Evolutionary conservation across 2,797 vertebrate genomes (phyloP), one percentile per base, ranked within the genome.

Genomic region (Crenuchus spilurus): DNA sequence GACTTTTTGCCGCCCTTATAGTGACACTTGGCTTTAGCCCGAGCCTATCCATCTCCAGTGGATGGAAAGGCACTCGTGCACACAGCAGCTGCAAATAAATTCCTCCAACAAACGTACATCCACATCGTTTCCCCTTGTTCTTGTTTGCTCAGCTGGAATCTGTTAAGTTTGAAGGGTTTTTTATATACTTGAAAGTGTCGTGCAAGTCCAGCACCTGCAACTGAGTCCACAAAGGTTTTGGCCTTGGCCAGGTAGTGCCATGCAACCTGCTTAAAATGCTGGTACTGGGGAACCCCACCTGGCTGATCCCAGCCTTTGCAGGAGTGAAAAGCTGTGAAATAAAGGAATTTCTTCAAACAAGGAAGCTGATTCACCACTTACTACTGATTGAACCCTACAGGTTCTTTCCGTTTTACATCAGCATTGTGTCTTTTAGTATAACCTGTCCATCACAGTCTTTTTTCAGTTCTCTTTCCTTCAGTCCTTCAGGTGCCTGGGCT

Each of bases 1-100:
- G 88, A 88, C 80, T 84, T 87, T 84, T 85, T 85, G 82, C 83
- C 86, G 88, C 85, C 80, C 84, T n/a, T 88, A 82, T 79, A 64
- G 18, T 85, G 31, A 82, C 78, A 85, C 35, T 60, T 31, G 13
- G n/a, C 33, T 6, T 20, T 1, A 22, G 28, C 24, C 24, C 30
- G 39, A 31, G 57, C 37, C 44, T 41, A 60, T 68, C 28, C n/a
- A 18, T 55, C 62, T 66, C 62, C 60, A 28, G 14, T 37, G 24
- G 24, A 26, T 37, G 61, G 16, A 22, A 22, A 6, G 24, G 48
- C 55, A 18, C 22, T 64, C 14, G 13, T n/a, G 22, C 20, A 22
- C 31, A 31, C 39, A 24, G 66, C 16, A 68, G 62, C 68, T 42
- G 7, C 57, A 62, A n/a, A 60, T 83, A 51, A 44, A 64, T 79